Evolutionary conservation across 2,888 invertebrate species (phyloP), one percentile per base, ranked within the genome.

Genomic region (Norana najaformis): DNA sequence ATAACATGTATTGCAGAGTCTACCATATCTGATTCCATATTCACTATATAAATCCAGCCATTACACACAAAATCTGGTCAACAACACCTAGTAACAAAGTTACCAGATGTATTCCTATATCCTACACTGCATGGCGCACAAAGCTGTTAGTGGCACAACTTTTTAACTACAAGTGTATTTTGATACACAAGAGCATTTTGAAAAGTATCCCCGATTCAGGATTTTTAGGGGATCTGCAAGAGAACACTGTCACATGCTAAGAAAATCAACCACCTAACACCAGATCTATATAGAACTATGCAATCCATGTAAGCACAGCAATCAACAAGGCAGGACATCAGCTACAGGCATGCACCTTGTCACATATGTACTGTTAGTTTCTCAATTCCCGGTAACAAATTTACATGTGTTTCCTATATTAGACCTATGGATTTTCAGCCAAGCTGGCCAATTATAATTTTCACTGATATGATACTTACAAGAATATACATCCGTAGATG

Each of bases 401-500:
- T 69, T n/a, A 69, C 30, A 69, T 69, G n/a, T 8, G n/a, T 8
- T 5, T 69, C 69, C 30, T 69, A 69, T n/a, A 69, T 30, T n/a
- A n/a, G 69, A 30, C 11, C 30, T 16, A 69, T 69, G 30, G 8
- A 11, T 53, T n/a, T n/a, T n/a, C 69, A 69, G 30, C 30, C 1
- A 69, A 69, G n/a, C 16, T n/a, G 8, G 13, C n/a, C 13, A 83
- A 36, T 35, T 89, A 11, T 69, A 89, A 16, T 20, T n/a, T 69
- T 5, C 23, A 53, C 53, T 53, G 53, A 83, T 83, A 83, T 30
- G 30, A n/a, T 1, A 93, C 95, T 94, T 93, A 95, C 95, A 94
- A 94, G 93, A 99, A 97, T 90, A 98, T 97, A 92, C 97, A 97
- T n/a, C 98, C 98, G 20, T 99, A 96, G 53, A 99, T 97, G 96